These are phyloP conservation scores for Megastigmus dorsalis DNA, from an alignment of 2,888 invertebrate species.

Conservation along the genomic window DNA sequence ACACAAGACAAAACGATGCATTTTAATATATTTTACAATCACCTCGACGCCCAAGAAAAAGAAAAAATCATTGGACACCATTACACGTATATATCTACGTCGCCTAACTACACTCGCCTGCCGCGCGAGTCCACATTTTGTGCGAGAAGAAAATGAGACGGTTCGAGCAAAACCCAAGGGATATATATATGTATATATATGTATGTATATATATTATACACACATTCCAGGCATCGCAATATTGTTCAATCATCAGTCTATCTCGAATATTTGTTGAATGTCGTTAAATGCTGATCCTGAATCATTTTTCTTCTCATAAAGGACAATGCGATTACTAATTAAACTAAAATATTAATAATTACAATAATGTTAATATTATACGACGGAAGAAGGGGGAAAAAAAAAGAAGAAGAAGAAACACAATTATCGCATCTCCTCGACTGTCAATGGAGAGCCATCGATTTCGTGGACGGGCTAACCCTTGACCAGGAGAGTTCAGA, in stretches of 20 bases:
- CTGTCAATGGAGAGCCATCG: slow-evolving; percentile 30
- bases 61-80: background rate
- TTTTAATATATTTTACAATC: slow-evolving; percentile 16
- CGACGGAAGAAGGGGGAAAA: background rate
- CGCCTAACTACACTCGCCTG: background rate
- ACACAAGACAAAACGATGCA: too few species aligned
- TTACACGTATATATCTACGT: too few species aligned
- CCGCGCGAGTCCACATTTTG: background rate
- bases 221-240: too few species aligned
- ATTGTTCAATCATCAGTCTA: too few species aligned
- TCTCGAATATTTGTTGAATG: too few species aligned
- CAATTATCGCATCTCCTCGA: slow-evolving; percentile 36
- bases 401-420: background rate
- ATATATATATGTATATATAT: too few species aligned
- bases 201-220: too few species aligned
- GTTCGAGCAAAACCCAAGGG: background rate
- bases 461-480: slow-evolving; percentile 24
- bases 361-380: slow-evolving; percentile 11
- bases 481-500: slow-evolving; percentile 72
- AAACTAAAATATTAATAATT: slow-evolving; percentile 12
- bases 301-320: slow-evolving; percentile 9
- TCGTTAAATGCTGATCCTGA: slow-evolving; percentile 14
- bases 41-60: background rate
- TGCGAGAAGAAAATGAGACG: slow-evolving; percentile 16
- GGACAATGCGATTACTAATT: slow-evolving; percentile 9